Evolutionary conservation across 2,113 vertebrate genomes (phyloP), one percentile per base, ranked within the genome.

Genomic region (Cyrtonyx montezumae): DNA sequence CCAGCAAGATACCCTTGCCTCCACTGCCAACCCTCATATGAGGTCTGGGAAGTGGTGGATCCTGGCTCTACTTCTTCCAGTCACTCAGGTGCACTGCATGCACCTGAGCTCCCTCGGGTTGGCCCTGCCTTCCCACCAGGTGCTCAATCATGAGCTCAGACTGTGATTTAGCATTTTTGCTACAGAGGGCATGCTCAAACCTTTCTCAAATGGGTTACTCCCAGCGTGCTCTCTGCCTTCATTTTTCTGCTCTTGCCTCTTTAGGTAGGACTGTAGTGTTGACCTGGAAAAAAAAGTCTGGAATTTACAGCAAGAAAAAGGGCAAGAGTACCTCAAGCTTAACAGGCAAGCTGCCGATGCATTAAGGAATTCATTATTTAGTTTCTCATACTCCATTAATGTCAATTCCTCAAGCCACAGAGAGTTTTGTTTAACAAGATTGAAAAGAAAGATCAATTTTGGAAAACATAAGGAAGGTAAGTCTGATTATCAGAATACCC

Each of bases 181-280:
- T 40, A 40, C 40, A 40, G 40, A 40, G 18, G 15, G 30, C 14
- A 11, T 51, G 21, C 43, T 62, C 97, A 95, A 71, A 99, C 99
- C 98, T 98, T 97, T 98, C 26, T 97, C 96, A 91, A 99, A 99
- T 4, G 99, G 98, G 87, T 99, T 98, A 34, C 62, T 97, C 28
- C 84, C 97, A 17, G 92, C 32, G 23, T 26, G 71, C 15, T 70
- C 84, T 79, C 85, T 92, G n/a, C 81, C 77, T 30, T 80, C 97
- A 62, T 51, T 69, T 46, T 97, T 95, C 8, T 95, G 96, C n/a
- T 94, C 98, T 16, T 99, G 98, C 90, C 98, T 98, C 94, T 98
- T 98, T 48, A 99, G 96, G 90, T 99, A 99, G 84, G 98, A 98
- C 81, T 99, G 99, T 11, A 99, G 96, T 34, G 98, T 99, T 48